A percentile compares a stretch with the other conserved stretches of the same genome.
Evolutionary conservation across 2,113 vertebrate genomes (phyloP).

Genomic region (Centropus bengalensis): DNA sequence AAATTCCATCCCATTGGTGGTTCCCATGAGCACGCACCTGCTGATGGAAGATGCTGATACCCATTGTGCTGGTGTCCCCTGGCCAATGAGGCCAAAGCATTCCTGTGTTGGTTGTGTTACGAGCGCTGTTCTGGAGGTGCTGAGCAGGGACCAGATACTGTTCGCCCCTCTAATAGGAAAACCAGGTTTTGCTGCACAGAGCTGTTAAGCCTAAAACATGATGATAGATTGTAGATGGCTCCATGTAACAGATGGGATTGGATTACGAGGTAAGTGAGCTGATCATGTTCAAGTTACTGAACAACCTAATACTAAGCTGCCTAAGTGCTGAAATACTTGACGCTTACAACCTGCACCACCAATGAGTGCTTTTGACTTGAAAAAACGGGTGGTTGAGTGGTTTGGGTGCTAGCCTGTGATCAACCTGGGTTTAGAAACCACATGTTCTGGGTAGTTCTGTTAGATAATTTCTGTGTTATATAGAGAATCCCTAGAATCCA

Average conservation of each 20-base stretch:
- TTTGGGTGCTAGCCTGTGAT: neutral
- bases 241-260: neutral
- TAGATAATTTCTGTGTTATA: neutral
- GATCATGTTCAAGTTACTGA: neutral
- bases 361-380: neutral
- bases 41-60: neutral
- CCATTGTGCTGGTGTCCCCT: neutral
- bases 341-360: neutral
- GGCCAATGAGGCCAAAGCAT: accelerated
- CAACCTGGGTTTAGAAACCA: neutral
- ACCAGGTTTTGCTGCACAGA: neutral
- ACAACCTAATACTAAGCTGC: neutral
- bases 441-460: neutral
- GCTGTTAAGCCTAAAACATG: neutral
- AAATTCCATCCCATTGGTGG: neutral
- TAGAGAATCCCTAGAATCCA: neutral
- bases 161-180: neutral
- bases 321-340: neutral
- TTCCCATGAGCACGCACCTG: neutral
- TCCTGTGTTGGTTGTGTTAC: too few species aligned
- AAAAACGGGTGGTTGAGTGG: neutral
- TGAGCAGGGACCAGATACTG: neutral
- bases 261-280: neutral
- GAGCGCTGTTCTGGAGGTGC: neutral
- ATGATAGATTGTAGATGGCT: constrained; percentile 2